Base-by-base conservation (phyloP, 2,113 vertebrate genomes). In the Amphiprion percula region DNA sequence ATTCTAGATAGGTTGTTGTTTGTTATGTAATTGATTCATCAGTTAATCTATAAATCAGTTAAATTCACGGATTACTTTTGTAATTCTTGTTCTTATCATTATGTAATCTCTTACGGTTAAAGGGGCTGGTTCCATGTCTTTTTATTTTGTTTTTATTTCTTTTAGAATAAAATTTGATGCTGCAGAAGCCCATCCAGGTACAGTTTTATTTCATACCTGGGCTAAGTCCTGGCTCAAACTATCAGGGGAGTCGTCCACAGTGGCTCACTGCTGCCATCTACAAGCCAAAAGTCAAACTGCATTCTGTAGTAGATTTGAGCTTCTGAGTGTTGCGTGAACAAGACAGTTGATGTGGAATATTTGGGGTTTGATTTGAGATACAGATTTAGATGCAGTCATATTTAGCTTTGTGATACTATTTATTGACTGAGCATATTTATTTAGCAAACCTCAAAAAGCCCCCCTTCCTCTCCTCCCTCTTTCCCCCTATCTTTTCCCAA, bases 261-360 rank as follows among this genome's bases (percentile, higher is more conserved):
- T 71, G 90, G 95, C 95, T 82, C 96, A 96, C 91, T 97, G 96
- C 96, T 96, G 96, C 97, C 97, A 97, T 93, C 97, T 97, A 95
- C 90, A 74, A 92, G 89, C 49, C 77, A 79, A 30, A 63, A 16
- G 41, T 46, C 26, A 64, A 89, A 89, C 79, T 91, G 24, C 90
- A 88, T 10, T 30, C 23, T 33, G n/a, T 19, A 15, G 60, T 85
- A 84, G 19, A 50, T 61, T 66, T 77, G 67, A 62, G 62, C 79
- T 76, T 50, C 56, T 54, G 59, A 60, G 1, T 14, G 64, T 21
- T 65, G 33, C 24, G 50, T 0, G 28, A 65, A 66, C 52, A 50
- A 68, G 63, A 62, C 68, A 44, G 73, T 19, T 81, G 47, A 90
- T 83, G 66, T 78, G 62, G 67, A 79, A 75, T 58, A 88, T 82